These are phyloP conservation scores for Balaeniceps rex DNA, from an alignment of 2,113 vertebrate genomes.

Conservation along the genomic window DNA sequence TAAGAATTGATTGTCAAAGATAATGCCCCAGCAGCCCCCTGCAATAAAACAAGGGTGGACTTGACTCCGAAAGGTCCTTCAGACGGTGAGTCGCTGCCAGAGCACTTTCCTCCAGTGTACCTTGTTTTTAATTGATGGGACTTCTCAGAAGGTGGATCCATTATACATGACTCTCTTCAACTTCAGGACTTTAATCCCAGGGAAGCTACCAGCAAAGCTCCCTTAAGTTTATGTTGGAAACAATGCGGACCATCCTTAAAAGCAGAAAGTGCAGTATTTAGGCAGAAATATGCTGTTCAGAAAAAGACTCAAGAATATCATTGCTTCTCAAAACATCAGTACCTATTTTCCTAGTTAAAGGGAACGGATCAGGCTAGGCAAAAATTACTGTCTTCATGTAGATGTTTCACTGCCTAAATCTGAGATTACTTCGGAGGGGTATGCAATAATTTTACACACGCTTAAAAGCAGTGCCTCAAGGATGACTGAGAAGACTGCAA, in stretches of 20 bases:
- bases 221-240: neutral
- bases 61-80: neutral
- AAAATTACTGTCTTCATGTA: neutral
- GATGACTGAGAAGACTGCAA: neutral
- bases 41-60: neutral
- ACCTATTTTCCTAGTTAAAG: neutral
- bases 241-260: neutral
- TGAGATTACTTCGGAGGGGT: neutral
- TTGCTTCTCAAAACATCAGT: neutral
- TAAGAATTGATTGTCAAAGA: constrained; percentile 7
- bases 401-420: neutral
- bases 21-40: neutral
- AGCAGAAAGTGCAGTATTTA: neutral
- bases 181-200: neutral
- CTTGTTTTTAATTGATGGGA: neutral
- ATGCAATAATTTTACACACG: neutral
- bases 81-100: neutral
- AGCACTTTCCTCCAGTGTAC: neutral
- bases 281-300: neutral
- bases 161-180: neutral
- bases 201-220: neutral
- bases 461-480: neutral
- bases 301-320: neutral
- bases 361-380: neutral
- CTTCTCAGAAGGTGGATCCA: neutral